These are phyloP conservation scores for Thymelicus sylvestris DNA, from an alignment of 2,888 invertebrate species.

Conservation along the genomic window DNA sequence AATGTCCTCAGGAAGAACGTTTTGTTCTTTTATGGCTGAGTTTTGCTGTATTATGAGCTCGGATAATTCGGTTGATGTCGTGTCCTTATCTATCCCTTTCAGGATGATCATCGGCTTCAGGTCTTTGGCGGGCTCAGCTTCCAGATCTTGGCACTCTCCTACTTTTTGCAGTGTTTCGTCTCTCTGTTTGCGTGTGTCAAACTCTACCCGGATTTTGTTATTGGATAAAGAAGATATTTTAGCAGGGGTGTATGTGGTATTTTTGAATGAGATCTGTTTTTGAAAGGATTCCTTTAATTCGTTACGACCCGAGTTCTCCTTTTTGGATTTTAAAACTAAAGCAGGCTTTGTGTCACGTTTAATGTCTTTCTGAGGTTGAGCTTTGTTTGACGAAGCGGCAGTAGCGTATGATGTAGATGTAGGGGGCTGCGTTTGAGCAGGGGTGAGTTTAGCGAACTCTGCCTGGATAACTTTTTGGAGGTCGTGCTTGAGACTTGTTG, in stretches of 20 bases:
- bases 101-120: not conserved
- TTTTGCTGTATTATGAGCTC: not conserved
- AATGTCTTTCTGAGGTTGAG: not conserved
- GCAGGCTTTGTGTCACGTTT: not conserved
- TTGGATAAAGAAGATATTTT: not conserved
- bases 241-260: not conserved
- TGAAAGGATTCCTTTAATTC: not conserved
- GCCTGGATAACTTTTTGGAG: not conserved
- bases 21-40: not conserved
- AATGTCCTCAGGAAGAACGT: not conserved
- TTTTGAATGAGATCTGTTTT: not conserved
- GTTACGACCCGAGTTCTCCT: not conserved
- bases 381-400: not conserved
- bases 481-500: not conserved
- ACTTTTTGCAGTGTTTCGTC: not conserved
- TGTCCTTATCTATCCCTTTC: not conserved
- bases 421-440: too few relatives aligned
- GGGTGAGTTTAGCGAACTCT: not conserved
- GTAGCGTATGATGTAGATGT: not conserved
- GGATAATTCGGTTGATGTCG: not conserved
- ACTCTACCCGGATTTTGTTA: not conserved
- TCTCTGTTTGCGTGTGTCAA: too few relatives aligned
- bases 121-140: not conserved
- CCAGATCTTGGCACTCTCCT: not conserved
- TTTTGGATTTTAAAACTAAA: not conserved